Percentiles rank a stretch among this genome's conserved stretches.
phyloP scores from a whole-genome alignment of 2,888 invertebrate genomes.

The Syrista parreyssii region DNA sequence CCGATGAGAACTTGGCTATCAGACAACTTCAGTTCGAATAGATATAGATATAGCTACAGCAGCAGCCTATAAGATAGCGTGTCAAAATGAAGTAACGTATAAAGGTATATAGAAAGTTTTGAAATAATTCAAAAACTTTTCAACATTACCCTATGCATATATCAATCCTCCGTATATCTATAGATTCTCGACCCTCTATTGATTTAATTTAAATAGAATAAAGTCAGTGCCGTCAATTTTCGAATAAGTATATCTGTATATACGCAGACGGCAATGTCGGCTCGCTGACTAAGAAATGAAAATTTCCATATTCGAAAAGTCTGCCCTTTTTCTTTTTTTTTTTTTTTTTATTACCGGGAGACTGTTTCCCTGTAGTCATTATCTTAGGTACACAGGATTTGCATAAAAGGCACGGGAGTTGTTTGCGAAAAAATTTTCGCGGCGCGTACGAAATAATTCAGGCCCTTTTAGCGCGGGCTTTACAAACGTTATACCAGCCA shows the following conservation, averaged over 20 bases:
- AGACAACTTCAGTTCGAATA: neutral
- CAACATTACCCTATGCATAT: neutral
- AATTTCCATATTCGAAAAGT: neutral
- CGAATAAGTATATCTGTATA: neutral
- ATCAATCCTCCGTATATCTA: neutral
- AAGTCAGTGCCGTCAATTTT: neutral
- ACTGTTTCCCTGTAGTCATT: neutral
- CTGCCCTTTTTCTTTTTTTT: neutral
- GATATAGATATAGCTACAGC: neutral
- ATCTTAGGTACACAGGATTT: neutral
- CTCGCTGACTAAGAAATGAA: neutral
- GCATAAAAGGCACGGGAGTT: neutral
- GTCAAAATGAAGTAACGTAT: neutral
- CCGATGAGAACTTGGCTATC: conserved; percentile 42
- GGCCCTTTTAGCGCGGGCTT: neutral
- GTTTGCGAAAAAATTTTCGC: neutral
- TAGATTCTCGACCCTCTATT: neutral
- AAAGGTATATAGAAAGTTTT: neutral
- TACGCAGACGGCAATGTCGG: neutral
- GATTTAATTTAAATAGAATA: neutral
- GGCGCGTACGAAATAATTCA: neutral
- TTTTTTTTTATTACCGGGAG: neutral
- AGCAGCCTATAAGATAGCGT: neutral
- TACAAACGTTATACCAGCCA: neutral
- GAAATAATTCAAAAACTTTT: neutral